These are phyloP conservation scores for Cervus canadensis DNA, from an alignment of 2,113 vertebrate genomes.

Conservation along the genomic window DNA sequence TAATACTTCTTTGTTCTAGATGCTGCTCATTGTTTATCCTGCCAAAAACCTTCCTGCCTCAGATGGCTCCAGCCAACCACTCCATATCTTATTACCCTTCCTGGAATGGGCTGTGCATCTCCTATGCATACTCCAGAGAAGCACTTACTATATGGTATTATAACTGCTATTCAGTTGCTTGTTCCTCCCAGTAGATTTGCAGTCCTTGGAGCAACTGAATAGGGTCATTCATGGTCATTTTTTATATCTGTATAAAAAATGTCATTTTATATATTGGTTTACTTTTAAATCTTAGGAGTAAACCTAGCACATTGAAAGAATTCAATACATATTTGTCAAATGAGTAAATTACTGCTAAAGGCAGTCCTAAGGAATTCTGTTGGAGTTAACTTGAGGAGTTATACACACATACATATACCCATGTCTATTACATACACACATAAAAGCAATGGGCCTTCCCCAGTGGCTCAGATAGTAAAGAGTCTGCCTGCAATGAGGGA, in stretches of 20 bases:
- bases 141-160: not conserved
- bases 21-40: not conserved
- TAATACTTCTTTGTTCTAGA: not conserved
- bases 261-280: not conserved
- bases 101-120: not conserved
- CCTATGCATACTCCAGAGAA: not conserved
- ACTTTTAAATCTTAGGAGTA: not conserved
- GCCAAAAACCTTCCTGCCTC: not conserved
- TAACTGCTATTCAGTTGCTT: not conserved
- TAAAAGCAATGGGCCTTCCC: not conserved
- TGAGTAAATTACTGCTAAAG: not conserved
- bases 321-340: not conserved
- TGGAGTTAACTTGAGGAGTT: not conserved
- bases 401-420: not conserved
- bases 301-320: not conserved
- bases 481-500: not conserved
- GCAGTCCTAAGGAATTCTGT: not conserved
- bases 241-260: not conserved
- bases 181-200: not conserved
- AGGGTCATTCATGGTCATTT: not conserved
- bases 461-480: not conserved
- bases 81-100: not conserved
- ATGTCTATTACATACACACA: not conserved
- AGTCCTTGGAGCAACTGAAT: not conserved
- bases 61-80: not conserved